Conservation (phyloP, 2,113 vertebrate species). For the Lathamus discolor region DNA sequence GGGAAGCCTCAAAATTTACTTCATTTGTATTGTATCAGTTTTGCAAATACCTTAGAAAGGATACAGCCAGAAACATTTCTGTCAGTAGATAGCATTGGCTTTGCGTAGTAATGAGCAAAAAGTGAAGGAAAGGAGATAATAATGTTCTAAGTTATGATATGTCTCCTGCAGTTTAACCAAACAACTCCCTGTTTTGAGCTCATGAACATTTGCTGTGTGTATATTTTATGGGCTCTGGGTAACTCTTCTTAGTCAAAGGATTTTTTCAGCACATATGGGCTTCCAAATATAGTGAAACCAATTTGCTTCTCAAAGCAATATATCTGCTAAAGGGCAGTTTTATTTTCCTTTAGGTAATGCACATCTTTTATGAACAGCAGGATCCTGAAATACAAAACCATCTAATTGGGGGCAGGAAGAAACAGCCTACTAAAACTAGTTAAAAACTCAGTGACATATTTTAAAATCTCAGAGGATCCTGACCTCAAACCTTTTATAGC, state of each 20-base stretch:
- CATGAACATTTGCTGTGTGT: neutral
- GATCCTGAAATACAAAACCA: constrained; percentile 57
- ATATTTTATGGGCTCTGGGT: neutral
- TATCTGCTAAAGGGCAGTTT: constrained; percentile 68
- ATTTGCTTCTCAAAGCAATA: constrained; percentile 66
- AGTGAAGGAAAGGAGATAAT: constrained; percentile 49
- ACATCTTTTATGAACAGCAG: constrained; percentile 55
- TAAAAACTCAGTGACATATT: neutral
- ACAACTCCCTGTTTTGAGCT: neutral
- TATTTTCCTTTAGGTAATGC: constrained; percentile 68
- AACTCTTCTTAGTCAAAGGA: constrained; percentile 14
- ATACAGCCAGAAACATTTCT: constrained; percentile 55
- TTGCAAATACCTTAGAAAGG: constrained; percentile 34
- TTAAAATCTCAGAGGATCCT: neutral
- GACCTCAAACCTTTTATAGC: neutral
- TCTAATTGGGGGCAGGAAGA: neutral
- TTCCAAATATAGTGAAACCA: constrained; percentile 46
- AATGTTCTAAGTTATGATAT: neutral
- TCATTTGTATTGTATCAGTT: constrained; percentile 61
- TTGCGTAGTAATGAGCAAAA: constrained; percentile 63
- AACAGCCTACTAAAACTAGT: neutral
- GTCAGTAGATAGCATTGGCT: constrained; percentile 55
- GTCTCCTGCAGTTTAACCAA: neutral
- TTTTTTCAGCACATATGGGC: constrained; percentile 28
- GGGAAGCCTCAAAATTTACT: constrained; percentile 41